phyloP scores from a whole-genome alignment of 2,797 vertebrate species.

The Corythornis leucogaster region DNA sequence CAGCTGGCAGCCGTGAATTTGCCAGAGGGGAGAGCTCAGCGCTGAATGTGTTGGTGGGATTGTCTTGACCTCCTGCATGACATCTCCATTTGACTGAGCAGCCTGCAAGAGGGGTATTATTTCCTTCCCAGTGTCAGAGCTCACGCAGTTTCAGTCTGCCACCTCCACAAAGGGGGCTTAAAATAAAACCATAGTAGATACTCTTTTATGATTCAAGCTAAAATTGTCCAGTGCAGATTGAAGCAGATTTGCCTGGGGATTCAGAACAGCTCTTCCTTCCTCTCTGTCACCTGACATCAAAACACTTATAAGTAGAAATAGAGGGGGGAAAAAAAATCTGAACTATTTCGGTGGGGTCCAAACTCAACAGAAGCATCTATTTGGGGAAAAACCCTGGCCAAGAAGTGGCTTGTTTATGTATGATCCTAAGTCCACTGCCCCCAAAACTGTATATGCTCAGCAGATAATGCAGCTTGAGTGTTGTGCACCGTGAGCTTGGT shows the following conservation, averaged over 20 bases:
- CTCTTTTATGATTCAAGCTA: neutral
- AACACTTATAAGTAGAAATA: neutral
- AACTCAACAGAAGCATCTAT: neutral
- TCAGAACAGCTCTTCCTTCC: neutral
- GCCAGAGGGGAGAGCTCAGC: neutral
- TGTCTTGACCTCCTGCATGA: neutral
- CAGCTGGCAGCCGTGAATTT: neutral
- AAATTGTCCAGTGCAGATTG: neutral
- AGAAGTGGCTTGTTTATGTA: neutral
- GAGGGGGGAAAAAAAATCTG: neutral
- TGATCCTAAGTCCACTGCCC: neutral
- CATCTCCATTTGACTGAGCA: neutral
- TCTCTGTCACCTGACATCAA: neutral
- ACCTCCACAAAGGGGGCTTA: neutral
- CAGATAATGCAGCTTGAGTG: neutral
- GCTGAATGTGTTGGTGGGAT: neutral
- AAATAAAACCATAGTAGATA: neutral
- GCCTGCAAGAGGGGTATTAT: neutral
- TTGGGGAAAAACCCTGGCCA: neutral
- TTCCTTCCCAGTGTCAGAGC: neutral
- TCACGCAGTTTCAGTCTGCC: neutral
- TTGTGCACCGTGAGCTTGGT: accelerated
- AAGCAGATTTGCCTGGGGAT: neutral
- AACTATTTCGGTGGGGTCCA: neutral
- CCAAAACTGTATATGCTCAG: neutral